Conservation (phyloP, 2,888 invertebrate species). For the Saturnia pavonia region DNA sequence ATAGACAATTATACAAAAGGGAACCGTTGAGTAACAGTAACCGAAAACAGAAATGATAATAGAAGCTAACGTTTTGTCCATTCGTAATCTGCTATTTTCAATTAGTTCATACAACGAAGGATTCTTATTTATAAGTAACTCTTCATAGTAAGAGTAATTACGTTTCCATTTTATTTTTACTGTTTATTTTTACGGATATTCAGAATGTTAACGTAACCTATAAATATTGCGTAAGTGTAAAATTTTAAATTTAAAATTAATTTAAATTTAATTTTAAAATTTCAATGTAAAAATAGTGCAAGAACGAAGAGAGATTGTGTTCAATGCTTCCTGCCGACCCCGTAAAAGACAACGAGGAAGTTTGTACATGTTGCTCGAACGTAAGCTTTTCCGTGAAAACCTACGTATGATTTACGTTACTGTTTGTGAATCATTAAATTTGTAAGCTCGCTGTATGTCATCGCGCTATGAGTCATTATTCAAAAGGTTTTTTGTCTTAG, state of each 20-base stretch:
- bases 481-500: conserved; percentile 9
- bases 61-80: not conserved
- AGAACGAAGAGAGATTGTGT: not conserved
- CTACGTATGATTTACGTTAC: not conserved
- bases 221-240: too few species aligned
- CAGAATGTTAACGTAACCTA: too few species aligned
- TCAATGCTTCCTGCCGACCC: not conserved
- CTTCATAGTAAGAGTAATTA: too few species aligned
- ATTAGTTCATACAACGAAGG: too few species aligned
- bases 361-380: not conserved
- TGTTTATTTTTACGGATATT: too few species aligned
- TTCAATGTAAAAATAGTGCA: not conserved
- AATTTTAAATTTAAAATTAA: too few species aligned
- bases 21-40: too few species aligned
- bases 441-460: conserved; percentile 4
- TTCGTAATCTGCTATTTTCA: too few species aligned
- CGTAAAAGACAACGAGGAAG: not conserved
- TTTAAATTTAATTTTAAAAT: too few species aligned
- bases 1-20: too few species aligned
- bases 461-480: conserved; percentile 6
- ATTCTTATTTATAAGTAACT: too few species aligned
- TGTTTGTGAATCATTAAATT: conserved; percentile 7
- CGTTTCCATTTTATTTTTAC: too few species aligned
- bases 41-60: not conserved
- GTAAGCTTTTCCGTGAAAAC: not conserved